phyloP scores from a whole-genome alignment of 2,797 vertebrate species.

The Xyrichtys novacula region DNA sequence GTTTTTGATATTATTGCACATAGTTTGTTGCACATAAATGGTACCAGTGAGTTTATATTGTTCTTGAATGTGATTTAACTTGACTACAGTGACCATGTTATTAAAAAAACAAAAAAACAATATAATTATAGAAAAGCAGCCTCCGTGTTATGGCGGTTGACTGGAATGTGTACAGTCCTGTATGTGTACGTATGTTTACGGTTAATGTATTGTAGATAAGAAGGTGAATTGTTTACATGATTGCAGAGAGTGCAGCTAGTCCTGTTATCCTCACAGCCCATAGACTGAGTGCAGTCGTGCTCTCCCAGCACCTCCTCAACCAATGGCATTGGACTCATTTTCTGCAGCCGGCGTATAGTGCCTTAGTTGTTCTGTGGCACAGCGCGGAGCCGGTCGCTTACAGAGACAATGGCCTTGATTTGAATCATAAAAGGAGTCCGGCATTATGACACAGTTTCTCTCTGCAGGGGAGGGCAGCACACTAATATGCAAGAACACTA shows the following conservation, averaged over 20 bases:
- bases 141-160: conserved; percentile 10
- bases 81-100: too few species aligned
- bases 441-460: conserved; percentile 90
- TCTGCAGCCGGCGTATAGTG: conserved; percentile 77
- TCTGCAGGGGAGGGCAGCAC: conserved; percentile 81
- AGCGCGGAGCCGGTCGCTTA: conserved; percentile 80
- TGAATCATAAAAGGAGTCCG: conserved; percentile 87
- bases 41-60: too few species aligned
- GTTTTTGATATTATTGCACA: too few species aligned
- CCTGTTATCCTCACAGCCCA: conserved; percentile 46
- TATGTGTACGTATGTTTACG: conserved; percentile 65
- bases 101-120: too few species aligned
- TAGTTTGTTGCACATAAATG: too few species aligned
- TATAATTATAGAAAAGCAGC: neutral
- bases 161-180: conserved; percentile 36
- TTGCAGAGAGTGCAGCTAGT: conserved; percentile 64
- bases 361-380: conserved; percentile 83
- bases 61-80: too few species aligned
- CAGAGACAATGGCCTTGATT: conserved; percentile 87
- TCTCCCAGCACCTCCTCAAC: conserved; percentile 63
- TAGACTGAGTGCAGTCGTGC: conserved; percentile 36
- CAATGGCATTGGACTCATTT: conserved; percentile 73
- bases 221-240: conserved; percentile 68
- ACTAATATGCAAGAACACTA: conserved; percentile 81
- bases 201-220: conserved; percentile 62